These are phyloP conservation scores for Pseudanteris insignis DNA, from an alignment of 2,888 invertebrate genomes.

Conservation along the genomic window DNA sequence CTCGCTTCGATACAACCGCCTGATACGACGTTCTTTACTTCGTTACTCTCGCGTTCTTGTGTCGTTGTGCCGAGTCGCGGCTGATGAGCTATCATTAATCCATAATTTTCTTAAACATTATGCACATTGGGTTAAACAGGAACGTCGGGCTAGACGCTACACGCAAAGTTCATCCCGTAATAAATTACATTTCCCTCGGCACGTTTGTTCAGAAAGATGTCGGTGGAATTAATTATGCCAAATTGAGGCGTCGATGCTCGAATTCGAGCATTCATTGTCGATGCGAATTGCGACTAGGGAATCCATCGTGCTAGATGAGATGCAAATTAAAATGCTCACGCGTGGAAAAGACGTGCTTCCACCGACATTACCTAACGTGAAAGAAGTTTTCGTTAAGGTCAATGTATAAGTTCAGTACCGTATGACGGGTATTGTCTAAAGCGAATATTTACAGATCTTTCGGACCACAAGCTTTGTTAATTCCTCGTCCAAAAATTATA, in stretches of 20 bases:
- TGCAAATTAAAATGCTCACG: no score
- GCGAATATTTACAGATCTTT: no score
- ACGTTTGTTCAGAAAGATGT: slow-evolving; percentile 15
- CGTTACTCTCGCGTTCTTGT: slow-evolving; percentile 40
- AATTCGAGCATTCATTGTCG: no score
- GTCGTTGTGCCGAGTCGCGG: slow-evolving; percentile 20
- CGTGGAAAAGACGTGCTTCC: no score
- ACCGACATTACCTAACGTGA: no score
- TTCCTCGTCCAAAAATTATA: no score
- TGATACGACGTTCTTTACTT: slow-evolving; percentile 50
- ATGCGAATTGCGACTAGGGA: no score
- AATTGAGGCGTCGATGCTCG: slow-evolving; percentile 15
- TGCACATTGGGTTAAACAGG: slow-evolving; percentile 30
- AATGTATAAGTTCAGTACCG: no score
- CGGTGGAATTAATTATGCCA: slow-evolving; percentile 23
- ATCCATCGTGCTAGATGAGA: no score
- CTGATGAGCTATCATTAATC: slow-evolving; percentile 44
- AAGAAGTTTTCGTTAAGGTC: no score
- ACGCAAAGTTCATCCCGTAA: slow-evolving; percentile 33
- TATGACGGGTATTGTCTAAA: no score
- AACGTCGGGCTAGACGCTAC: slow-evolving; percentile 19
- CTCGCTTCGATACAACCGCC: slow-evolving; percentile 50
- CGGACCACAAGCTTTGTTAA: no score
- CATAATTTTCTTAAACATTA: slow-evolving; percentile 41
- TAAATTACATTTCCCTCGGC: slow-evolving; percentile 29